Evolutionary conservation across 2,113 vertebrate species (phyloP).

Genomic region (Glaucomys volans): DNA sequence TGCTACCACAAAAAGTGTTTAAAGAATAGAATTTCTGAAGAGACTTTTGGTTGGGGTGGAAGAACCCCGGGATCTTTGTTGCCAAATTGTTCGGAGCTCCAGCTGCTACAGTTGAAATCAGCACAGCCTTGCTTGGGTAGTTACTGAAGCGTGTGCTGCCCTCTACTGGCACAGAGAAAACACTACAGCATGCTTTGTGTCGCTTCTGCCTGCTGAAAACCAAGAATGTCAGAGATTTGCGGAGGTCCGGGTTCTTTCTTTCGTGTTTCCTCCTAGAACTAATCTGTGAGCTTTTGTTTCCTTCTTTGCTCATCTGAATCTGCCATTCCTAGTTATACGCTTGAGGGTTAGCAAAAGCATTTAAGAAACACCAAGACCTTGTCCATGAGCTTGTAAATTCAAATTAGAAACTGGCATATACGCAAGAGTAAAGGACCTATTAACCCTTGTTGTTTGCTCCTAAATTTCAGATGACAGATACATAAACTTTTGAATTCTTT

Average conservation of each 20-base stretch:
- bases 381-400: background rate
- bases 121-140: background rate
- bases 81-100: background rate
- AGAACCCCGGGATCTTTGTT: background rate
- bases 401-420: background rate
- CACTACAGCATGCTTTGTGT: constrained; percentile 55
- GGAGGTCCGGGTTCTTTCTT: background rate
- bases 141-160: constrained; percentile 86
- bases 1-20: background rate
- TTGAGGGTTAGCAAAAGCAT: background rate
- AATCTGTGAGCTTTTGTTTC: background rate
- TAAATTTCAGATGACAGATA: background rate
- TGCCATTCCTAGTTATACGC: background rate
- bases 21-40: background rate
- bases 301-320: background rate
- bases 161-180: constrained; percentile 82
- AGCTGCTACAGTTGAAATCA: background rate
- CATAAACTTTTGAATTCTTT: constrained; percentile 1
- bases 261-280: background rate
- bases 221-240: background rate
- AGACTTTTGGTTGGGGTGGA: background rate
- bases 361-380: background rate
- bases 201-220: fast-evolving
- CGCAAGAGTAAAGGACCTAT: no score
- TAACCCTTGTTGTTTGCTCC: background rate